Base-by-base conservation (phyloP, 1,140 invertebrate genomes). In the Heterodera carotae region DNA sequence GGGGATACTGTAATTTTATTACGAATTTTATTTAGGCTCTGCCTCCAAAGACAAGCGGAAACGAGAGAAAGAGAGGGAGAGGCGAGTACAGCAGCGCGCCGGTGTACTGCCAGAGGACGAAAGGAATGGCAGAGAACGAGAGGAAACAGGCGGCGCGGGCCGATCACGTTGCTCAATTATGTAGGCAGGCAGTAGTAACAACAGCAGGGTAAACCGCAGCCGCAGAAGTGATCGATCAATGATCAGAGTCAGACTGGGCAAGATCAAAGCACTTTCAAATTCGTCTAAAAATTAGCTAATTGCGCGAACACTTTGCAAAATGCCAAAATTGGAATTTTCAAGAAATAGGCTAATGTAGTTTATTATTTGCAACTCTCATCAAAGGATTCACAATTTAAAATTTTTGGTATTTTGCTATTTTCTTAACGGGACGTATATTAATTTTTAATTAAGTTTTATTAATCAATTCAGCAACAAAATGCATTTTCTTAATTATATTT, bases 41-140 rank as follows among this genome's bases (percentile, higher is more conserved):
- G 29, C 62, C 29, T 66, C 62, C n/a, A 66, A 66, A 22, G 62
- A 66, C 33, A 66, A 66, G 62, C 62, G 62, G 62, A 66, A 66
- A 66, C 27, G 33, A 34, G 62, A 66, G 62, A 29, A 34, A 22
- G 62, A 66, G 62, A 29, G 62, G 33, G 62, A 66, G 29, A 66
- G 33, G 33, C 8, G 62, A 34, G 62, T 27, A 56, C 48, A 56
- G 12, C 48, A 18, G 15, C n/a, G n/a, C n/a, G 48, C 5, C 18
- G 48, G 39, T 8, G 12, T 12, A 43, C 39, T 56, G 48, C 48
- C 48, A 56, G 48, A 56, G 29, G 62, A 66, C 62, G 33, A 66
- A 27, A 29, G 33, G 62, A 34, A 29, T 29, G 27, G 29, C 62
- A 66, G 62, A 34, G 62, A 66, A 12, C 27, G 62, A 34, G 62